phyloP scores from a whole-genome alignment of 2,797 vertebrate species.

The Lepilemur septentrionalis region DNA sequence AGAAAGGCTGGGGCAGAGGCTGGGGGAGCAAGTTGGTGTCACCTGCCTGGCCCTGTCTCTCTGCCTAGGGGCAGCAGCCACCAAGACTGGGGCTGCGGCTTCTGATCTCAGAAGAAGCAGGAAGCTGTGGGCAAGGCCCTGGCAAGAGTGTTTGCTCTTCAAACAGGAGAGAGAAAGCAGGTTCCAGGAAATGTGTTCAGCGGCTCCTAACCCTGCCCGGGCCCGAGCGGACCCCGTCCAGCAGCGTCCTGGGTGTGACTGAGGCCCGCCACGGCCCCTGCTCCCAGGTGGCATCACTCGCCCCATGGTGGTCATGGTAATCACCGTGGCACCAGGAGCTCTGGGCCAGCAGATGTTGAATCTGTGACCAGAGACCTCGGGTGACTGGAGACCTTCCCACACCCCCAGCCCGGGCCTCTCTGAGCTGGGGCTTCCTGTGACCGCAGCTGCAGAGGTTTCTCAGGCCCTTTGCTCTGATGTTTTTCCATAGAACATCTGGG shows the following conservation, averaged over 20 bases:
- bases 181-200: background rate
- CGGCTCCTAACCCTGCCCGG: background rate
- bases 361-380: constrained; percentile 14
- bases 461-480: constrained; percentile 30
- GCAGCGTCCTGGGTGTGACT: background rate
- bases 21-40: background rate
- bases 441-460: constrained; percentile 39
- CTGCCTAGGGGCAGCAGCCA: background rate
- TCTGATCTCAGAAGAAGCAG: constrained; percentile 66
- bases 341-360: background rate
- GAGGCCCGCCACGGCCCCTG: background rate
- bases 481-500: constrained; percentile 52
- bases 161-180: constrained; percentile 61
- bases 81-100: constrained; percentile 41
- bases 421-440: constrained; percentile 58
- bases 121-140: constrained; percentile 71
- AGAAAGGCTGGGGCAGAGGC: background rate
- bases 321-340: background rate
- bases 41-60: background rate
- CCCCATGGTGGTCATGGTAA: background rate
- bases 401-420: background rate
- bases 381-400: background rate
- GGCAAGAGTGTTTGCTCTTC: background rate
- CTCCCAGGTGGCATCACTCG: background rate
- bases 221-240: background rate